Conservation (phyloP, 2,113 vertebrate genomes). For the Andinoacara biseriatus region DNA sequence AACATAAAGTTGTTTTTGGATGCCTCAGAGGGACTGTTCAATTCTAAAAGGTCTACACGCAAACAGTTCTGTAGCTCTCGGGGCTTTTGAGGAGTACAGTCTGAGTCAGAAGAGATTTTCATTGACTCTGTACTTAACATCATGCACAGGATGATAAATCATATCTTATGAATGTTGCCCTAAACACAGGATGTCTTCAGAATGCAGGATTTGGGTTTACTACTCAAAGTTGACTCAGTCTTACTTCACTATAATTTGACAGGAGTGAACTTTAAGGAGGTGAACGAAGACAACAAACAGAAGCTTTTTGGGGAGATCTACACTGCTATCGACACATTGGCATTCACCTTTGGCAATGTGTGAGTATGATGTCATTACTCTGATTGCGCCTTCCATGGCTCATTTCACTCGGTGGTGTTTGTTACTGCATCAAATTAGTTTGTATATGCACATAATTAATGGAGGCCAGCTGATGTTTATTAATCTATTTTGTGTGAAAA, state of each 20-base stretch:
- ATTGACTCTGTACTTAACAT: slow-evolving; percentile 6
- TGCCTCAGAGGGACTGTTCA: slow-evolving; percentile 6
- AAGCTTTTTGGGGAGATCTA: slow-evolving; percentile 91
- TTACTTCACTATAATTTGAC: slow-evolving; percentile 36
- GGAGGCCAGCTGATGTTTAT: neutral
- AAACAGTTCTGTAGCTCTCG: neutral
- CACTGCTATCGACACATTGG: slow-evolving; percentile 93
- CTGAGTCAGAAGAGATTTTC: slow-evolving; percentile 40
- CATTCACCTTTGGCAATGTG: slow-evolving; percentile 98
- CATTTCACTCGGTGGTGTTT: neutral
- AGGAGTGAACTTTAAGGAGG: slow-evolving; percentile 97
- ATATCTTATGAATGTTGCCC: slow-evolving; percentile 3
- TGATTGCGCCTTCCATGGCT: neutral
- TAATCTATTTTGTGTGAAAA: neutral
- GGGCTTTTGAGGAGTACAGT: slow-evolving; percentile 9
- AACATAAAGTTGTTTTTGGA: slow-evolving; percentile 55
- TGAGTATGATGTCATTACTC: slow-evolving; percentile 80
- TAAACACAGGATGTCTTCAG: slow-evolving; percentile 46
- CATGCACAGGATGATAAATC: slow-evolving; percentile 59
- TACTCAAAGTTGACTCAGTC: slow-evolving; percentile 16
- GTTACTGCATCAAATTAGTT: neutral
- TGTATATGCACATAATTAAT: neutral
- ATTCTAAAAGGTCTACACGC: neutral
- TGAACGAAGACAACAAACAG: slow-evolving; percentile 93
- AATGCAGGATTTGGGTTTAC: slow-evolving; percentile 12